These are phyloP conservation scores for Drepanosiphum platanoidis DNA, from an alignment of 2,888 invertebrate genomes.

Conservation along the genomic window DNA sequence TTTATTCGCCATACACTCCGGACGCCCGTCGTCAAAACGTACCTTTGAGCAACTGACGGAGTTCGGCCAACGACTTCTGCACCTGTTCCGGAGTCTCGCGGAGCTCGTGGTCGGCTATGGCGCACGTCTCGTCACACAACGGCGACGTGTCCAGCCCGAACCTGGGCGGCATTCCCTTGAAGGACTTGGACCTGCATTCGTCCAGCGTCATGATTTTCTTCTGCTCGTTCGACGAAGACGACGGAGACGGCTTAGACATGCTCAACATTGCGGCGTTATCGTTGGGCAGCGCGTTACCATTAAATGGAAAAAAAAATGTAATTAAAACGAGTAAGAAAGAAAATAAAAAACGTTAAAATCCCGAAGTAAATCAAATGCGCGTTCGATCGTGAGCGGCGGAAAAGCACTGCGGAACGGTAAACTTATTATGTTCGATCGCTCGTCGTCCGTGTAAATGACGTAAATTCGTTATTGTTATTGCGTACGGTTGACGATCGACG, in stretches of 20 bases:
- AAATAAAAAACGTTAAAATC: background rate
- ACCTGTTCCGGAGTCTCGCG: conserved; percentile 75
- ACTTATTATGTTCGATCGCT: too few relatives aligned
- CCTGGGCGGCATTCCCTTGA: background rate
- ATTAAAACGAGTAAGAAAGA: too few relatives aligned
- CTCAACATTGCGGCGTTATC: background rate
- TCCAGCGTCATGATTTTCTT: background rate
- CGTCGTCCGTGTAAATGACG: too few relatives aligned
- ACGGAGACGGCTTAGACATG: conserved; percentile 26
- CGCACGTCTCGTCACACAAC: background rate
- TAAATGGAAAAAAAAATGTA: too few relatives aligned
- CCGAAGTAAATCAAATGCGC: too few relatives aligned
- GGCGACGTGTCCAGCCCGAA: conserved; percentile 50
- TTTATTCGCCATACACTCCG: too few relatives aligned
- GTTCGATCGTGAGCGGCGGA: too few relatives aligned
- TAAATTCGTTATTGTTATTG: too few relatives aligned
- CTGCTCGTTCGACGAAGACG: conserved; percentile 1
- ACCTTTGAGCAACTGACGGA: conserved; percentile 75
- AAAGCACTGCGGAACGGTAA: background rate
- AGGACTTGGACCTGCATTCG: background rate
- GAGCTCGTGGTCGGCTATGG: conserved; percentile 73
- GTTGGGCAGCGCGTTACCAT: background rate
- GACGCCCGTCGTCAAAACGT: conserved; percentile 53
- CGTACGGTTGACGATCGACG: background rate
- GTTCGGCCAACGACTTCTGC: conserved; percentile 71